Conservation (phyloP, 2,113 vertebrate species). For the Gymnocephalus cernua region DNA sequence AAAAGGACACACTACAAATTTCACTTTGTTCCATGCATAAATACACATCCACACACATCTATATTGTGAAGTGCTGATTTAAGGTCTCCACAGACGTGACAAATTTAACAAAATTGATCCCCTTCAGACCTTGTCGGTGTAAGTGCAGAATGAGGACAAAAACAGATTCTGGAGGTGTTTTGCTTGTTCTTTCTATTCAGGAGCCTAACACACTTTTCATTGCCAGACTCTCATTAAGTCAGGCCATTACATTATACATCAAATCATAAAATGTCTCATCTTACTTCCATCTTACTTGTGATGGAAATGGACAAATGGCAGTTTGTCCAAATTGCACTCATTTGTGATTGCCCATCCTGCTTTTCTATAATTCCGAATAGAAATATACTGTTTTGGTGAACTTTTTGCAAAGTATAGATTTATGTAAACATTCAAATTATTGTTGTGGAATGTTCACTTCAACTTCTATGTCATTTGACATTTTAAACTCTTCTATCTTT, state of each 20-base stretch:
- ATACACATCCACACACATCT: slow-evolving; percentile 81
- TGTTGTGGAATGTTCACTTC: slow-evolving; percentile 48
- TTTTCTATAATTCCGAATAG: slow-evolving; percentile 15
- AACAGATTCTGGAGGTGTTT: slow-evolving; percentile 20
- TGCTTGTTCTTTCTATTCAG: slow-evolving; percentile 27
- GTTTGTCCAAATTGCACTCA: slow-evolving; percentile 32
- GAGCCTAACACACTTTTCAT: slow-evolving; percentile 33
- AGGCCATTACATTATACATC: not conserved
- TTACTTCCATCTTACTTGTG: slow-evolving; percentile 9
- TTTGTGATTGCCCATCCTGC: slow-evolving; percentile 26
- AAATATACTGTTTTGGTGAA: slow-evolving; percentile 28
- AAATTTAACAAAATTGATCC: slow-evolving; percentile 58
- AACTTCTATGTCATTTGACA: not conserved
- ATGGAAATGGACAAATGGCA: slow-evolving; percentile 25
- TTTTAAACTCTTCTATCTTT: slow-evolving; percentile 2
- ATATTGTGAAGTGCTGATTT: slow-evolving; percentile 73
- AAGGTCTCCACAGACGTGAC: slow-evolving; percentile 60
- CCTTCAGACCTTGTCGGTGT: slow-evolving; percentile 55
- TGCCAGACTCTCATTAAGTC: slow-evolving; percentile 12
- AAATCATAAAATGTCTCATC: slow-evolving; percentile 3
- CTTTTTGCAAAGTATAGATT: slow-evolving; percentile 13
- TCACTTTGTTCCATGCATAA: slow-evolving; percentile 84
- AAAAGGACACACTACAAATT: slow-evolving; percentile 55
- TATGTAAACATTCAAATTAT: slow-evolving; percentile 65
- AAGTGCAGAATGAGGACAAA: slow-evolving; percentile 58